These are phyloP conservation scores for Caenorhabditis sinica DNA, from an alignment of 2,888 invertebrate genomes.

Conservation along the genomic window DNA sequence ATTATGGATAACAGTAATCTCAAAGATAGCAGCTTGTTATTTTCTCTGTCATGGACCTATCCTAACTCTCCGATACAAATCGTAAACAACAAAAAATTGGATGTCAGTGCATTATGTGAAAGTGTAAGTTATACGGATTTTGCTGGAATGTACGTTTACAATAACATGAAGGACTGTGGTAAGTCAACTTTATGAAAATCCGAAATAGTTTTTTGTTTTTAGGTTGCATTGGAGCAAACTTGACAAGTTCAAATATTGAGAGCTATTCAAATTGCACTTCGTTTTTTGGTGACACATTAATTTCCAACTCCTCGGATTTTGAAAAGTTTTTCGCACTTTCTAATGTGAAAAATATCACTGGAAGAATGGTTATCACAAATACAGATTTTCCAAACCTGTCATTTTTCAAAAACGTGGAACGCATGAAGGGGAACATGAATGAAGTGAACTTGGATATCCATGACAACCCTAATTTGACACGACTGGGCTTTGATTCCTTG, in stretches of 20 bases:
- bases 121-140: not conserved
- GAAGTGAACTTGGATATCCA: constrained; percentile 3
- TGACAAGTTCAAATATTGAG: not conserved
- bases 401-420: not conserved
- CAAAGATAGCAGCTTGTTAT: not conserved
- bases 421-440: not conserved
- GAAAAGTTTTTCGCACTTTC: not conserved
- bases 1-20: not conserved
- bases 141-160: not conserved
- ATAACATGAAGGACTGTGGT: constrained; percentile 29
- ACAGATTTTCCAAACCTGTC: constrained; percentile 16
- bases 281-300: not conserved
- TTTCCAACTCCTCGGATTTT: not conserved
- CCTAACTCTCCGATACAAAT: not conserved
- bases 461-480: constrained; percentile 21
- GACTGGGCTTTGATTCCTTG: not conserved
- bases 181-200: not conserved
- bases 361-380: constrained; percentile 2
- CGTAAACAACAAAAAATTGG: constrained; percentile 9
- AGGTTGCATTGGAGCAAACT: constrained; percentile 28
- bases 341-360: constrained; percentile 26
- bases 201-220: not conserved
- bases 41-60: not conserved
- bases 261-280: constrained; percentile 10
- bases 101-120: constrained; percentile 2